Evolutionary conservation across 2,888 invertebrate genomes (phyloP), one percentile per base, ranked within the genome.

Genomic region (Cheilosia urbana): DNA sequence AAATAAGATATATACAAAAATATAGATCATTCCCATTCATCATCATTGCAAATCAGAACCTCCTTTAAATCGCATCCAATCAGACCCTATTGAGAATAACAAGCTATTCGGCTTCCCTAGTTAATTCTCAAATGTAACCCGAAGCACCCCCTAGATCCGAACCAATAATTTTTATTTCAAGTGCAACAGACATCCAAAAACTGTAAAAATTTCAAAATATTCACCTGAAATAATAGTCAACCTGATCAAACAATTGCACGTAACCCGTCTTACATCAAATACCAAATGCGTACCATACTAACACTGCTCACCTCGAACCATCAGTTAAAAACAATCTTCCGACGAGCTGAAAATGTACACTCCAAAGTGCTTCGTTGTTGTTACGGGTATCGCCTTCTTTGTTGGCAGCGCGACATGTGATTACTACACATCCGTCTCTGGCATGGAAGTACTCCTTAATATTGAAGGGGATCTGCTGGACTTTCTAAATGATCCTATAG

Each of bases 401-500:
- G 11, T 4, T 11, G 21, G 21, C 11, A 21, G 21, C 13, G 49
- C 21, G 1, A 34, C 65, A 21, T 49, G 65, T 49, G 88, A 88
- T 55, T 88, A 87, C 65, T 88, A 87, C 24, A 71, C 87, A 24
- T 88, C 88, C 0, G 58, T 84, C 0, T 30, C 63, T n/a, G 84
- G 82, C 1, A 42, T 88, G 40, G 77, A 83, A 19, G 66, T 79
- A 9, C 65, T 88, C n/a, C 24, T 88, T 0, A 58, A 45, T 5
- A 9, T 49, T 21, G 49, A 49, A 19, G 21, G 21, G 13, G 19
- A 49, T 21, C 49, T 49, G 19, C 21, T 49, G 19, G 21, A 21
- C 9, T 4, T 19, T 1, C 9, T 49, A 49, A 4, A 13, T 2
- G 13, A 21, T 49, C 2, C 13, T 13, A 11, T 21, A 13, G 13